Base-by-base conservation (phyloP, 2,797 vertebrate species). In the Rallus crepitans region DNA sequence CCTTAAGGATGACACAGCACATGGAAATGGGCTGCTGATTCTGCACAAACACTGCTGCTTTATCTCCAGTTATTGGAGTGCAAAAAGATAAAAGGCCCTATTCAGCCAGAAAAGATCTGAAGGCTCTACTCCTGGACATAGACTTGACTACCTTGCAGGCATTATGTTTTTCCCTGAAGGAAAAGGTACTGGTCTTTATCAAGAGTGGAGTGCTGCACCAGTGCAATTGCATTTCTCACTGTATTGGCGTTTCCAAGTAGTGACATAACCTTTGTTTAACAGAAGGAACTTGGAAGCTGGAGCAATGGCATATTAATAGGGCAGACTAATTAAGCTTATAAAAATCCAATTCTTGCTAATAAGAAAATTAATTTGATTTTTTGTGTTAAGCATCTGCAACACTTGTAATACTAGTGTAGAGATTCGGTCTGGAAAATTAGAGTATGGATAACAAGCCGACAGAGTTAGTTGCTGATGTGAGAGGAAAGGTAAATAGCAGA, bases 291-390 rank as follows among this genome's bases (percentile, higher is more conserved):
- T 66, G 19, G 68, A 57, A 88, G 77, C 18, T 86, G 68, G 63
- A 95, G 9, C 4, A 56, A 77, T 13, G 21, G 66, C 42, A 63
- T 72, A 89, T 94, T 96, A 96, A 96, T 83, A 93, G 35, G 68
- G 59, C 47, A 93, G 47, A 63, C 72, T 97, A 98, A 98, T 91
- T 98, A 94, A 82, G 95, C 91, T 97, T 96, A 96, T 91, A 94
- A 93, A 97, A 97, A 96, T 85, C 64, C 59, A 70, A 23, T 91
- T 95, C 95, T 94, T 89, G 40, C 65, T 89, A 94, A 90, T 68
- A 96, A 95, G 96, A 97, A 94, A 94, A 94, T 94, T 96, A 93
- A 96, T 89, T 96, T 95, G 53, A 70, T 92, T 95, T 91, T 91
- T 72, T 87, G 90, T 95, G 93, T 95, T 95, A 97, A 96, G 86